phyloP scores from a whole-genome alignment of 2,888 invertebrate genomes.

The Drosophila kuntzei region DNA sequence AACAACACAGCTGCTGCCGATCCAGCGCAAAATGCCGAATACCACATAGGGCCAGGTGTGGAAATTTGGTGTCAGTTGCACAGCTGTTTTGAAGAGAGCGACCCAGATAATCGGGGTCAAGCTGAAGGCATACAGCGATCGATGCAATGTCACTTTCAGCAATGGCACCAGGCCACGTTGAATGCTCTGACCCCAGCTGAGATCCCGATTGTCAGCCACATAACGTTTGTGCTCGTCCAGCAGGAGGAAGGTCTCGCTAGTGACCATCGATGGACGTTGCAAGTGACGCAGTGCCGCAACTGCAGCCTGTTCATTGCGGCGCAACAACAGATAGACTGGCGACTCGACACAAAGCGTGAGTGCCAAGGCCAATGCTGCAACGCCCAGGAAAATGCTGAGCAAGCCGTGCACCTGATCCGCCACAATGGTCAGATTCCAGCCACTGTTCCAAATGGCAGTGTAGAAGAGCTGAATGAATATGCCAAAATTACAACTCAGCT shows the following conservation, averaged over 20 bases:
- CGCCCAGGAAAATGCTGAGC: slow-evolving; percentile 66
- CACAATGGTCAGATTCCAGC: slow-evolving; percentile 54
- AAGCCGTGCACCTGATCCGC: slow-evolving; percentile 74
- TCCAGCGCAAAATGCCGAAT: slow-evolving; percentile 64
- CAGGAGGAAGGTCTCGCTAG: slow-evolving; percentile 69
- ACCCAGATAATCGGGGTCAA: slow-evolving; percentile 63
- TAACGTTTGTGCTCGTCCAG: slow-evolving; percentile 80
- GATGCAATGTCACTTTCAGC: slow-evolving; percentile 68
- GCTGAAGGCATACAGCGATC: slow-evolving; percentile 69
- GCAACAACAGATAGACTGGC: slow-evolving; percentile 72
- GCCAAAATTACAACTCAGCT: slow-evolving; percentile 73
- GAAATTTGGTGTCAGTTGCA: slow-evolving; percentile 29
- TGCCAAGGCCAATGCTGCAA: slow-evolving; percentile 55
- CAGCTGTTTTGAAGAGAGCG: slow-evolving; percentile 48
- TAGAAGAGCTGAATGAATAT: slow-evolving; percentile 73
- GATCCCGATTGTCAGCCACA: slow-evolving; percentile 63
- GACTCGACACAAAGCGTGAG: slow-evolving; percentile 75
- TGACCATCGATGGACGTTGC: slow-evolving; percentile 69
- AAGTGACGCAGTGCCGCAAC: slow-evolving; percentile 71
- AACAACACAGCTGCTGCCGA: slow-evolving; percentile 60
- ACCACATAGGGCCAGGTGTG: slow-evolving; percentile 63
- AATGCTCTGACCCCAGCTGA: slow-evolving; percentile 43
- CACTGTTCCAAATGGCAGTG: slow-evolving; percentile 52
- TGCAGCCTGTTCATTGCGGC: slow-evolving; percentile 72
- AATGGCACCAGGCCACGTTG: slow-evolving; percentile 64